Conservation (phyloP, 2,888 invertebrate genomes). For the Drosophila prostipennis region DNA sequence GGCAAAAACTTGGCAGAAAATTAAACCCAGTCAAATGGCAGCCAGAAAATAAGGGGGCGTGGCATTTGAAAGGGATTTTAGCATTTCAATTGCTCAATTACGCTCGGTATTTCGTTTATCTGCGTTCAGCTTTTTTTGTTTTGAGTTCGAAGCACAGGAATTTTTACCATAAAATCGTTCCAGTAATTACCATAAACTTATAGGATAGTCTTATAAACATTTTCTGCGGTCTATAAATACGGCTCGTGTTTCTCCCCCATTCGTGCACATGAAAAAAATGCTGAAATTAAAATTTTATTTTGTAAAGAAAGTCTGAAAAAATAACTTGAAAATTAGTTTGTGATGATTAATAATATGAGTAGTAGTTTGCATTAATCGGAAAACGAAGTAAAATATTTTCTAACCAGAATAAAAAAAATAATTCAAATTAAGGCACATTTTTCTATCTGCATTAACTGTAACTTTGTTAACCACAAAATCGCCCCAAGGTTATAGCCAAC, state of each 20-base stretch:
- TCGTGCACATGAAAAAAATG: background rate
- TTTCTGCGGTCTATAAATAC: conserved; percentile 18
- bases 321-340: background rate
- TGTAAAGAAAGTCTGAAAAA: background rate
- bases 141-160: background rate
- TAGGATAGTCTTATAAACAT: conserved; percentile 25
- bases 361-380: background rate
- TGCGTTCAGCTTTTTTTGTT: conserved; percentile 3
- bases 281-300: background rate
- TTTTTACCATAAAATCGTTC: conserved; percentile 22
- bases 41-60: conserved; percentile 11
- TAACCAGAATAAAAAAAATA: background rate
- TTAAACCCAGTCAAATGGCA: conserved; percentile 9
- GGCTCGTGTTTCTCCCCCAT: background rate
- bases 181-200: conserved; percentile 21
- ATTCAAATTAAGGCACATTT: background rate
- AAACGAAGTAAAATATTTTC: too few species aligned
- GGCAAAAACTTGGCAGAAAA: conserved; percentile 27
- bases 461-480: conserved; percentile 52
- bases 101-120: conserved; percentile 8
- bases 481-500: conserved; percentile 62
- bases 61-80: conserved; percentile 31
- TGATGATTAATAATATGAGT: background rate
- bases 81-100: conserved; percentile 34
- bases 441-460: conserved; percentile 40